These are phyloP conservation scores for Motacilla alba DNA, from an alignment of 2,113 vertebrate species.

Conservation along the genomic window DNA sequence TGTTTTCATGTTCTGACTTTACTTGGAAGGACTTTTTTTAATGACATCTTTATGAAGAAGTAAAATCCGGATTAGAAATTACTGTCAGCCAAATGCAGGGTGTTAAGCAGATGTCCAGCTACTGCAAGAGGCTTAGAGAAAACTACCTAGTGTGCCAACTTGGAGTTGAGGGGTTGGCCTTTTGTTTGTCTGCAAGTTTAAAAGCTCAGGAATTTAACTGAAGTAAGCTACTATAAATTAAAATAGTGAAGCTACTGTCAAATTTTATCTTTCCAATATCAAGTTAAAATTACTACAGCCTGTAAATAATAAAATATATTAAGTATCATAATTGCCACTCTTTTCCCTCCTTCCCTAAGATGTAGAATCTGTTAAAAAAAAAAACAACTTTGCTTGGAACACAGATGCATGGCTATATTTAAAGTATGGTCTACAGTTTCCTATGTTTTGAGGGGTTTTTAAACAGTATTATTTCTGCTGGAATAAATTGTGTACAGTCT, in stretches of 20 bases:
- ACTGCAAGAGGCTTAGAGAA: neutral
- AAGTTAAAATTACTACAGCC: neutral
- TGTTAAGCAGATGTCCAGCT: neutral
- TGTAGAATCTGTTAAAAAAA: neutral
- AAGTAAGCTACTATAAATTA: neutral
- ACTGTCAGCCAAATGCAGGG: neutral
- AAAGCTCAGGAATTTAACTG: neutral
- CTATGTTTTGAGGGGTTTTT: accelerated
- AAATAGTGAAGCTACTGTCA: neutral
- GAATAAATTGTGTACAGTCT: neutral
- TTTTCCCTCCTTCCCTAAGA: neutral
- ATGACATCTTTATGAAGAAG: neutral
- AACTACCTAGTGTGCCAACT: neutral
- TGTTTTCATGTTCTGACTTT: neutral
- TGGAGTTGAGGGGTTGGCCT: neutral
- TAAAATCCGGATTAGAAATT: neutral
- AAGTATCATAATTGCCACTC: neutral
- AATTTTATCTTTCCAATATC: neutral
- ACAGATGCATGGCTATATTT: neutral
- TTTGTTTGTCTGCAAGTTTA: neutral
- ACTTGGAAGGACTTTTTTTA: neutral
- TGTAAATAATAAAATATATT: neutral
- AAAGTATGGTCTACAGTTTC: neutral
- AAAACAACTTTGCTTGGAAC: neutral
- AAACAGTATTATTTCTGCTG: neutral